phyloP scores from a whole-genome alignment of 2,888 invertebrate species.

The Oscheius onirici region DNA sequence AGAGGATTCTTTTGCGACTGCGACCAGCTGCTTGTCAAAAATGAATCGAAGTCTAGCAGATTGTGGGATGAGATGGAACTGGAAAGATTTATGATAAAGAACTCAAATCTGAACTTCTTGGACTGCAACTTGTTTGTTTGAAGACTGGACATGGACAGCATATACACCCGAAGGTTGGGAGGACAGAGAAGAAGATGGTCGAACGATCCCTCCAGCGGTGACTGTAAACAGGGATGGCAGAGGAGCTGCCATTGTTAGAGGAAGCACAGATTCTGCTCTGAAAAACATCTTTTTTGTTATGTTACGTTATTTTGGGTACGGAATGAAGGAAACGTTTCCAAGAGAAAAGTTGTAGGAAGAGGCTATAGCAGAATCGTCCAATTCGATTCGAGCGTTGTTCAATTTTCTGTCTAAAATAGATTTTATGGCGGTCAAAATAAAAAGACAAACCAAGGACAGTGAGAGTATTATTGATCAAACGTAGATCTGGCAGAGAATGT shows the following conservation, averaged over 20 bases:
- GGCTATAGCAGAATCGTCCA: background rate
- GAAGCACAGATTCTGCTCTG: conserved; percentile 6
- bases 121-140: background rate
- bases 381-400: background rate
- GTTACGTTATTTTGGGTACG: too few relatives aligned
- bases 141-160: background rate
- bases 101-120: conserved; percentile 3
- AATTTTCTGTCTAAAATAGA: background rate
- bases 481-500: conserved; percentile 1
- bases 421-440: too few relatives aligned
- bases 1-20: conserved; percentile 1
- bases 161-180: conserved; percentile 19
- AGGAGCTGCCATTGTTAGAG: background rate
- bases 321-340: conserved; percentile 8
- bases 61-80: conserved; percentile 16
- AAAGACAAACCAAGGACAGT: conserved; percentile 1
- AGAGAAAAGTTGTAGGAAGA: conserved; percentile 24
- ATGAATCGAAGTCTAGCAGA: conserved; percentile 3
- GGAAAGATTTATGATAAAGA: background rate
- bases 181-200: background rate
- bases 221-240: conserved; percentile 11
- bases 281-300: too few relatives aligned
- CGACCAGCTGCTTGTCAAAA: conserved; percentile 8
- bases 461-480: conserved; percentile 12
- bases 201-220: conserved; percentile 1